phyloP scores from a whole-genome alignment of 2,888 invertebrate species.

The Tiliacea citrago region DNA sequence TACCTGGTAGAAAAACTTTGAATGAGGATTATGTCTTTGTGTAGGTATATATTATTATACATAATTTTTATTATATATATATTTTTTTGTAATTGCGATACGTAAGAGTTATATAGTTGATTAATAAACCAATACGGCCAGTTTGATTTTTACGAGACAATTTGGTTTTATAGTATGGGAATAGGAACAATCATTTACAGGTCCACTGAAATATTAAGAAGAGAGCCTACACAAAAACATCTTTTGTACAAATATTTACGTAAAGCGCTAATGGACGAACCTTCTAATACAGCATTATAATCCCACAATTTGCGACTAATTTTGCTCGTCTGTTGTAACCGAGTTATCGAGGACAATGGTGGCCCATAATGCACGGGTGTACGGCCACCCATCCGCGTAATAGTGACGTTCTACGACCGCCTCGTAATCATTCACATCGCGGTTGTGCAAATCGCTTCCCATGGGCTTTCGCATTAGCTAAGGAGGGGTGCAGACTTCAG shows the following conservation, averaged over 20 bases:
- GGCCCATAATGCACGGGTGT: conserved; percentile 68
- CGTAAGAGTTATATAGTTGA: background rate
- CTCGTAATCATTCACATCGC: conserved; percentile 67
- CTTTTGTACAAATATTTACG: background rate
- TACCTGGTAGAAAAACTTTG: background rate
- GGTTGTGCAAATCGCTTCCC: conserved; percentile 77
- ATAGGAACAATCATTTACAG: background rate
- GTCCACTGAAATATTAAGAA: background rate
- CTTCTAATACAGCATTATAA: conserved; percentile 9
- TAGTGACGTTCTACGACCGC: conserved; percentile 64
- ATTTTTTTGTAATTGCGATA: background rate
- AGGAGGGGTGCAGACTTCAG: conserved; percentile 57
- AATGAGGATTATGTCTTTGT: too few species aligned
- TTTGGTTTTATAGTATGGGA: background rate
- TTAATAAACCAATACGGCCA: too few species aligned
- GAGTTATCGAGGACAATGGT: conserved; percentile 53
- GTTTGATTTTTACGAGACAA: background rate
- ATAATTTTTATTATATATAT: fast-evolving
- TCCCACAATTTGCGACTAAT: conserved; percentile 31
- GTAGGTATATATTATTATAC: too few species aligned
- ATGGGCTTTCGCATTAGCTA: conserved; percentile 68
- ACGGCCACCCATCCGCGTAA: conserved; percentile 70
- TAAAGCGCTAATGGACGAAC: background rate
- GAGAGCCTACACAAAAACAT: background rate
- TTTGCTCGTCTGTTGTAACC: conserved; percentile 51